These are phyloP conservation scores for Vesta saturnalis DNA, from an alignment of 2,888 invertebrate genomes.

Conservation along the genomic window DNA sequence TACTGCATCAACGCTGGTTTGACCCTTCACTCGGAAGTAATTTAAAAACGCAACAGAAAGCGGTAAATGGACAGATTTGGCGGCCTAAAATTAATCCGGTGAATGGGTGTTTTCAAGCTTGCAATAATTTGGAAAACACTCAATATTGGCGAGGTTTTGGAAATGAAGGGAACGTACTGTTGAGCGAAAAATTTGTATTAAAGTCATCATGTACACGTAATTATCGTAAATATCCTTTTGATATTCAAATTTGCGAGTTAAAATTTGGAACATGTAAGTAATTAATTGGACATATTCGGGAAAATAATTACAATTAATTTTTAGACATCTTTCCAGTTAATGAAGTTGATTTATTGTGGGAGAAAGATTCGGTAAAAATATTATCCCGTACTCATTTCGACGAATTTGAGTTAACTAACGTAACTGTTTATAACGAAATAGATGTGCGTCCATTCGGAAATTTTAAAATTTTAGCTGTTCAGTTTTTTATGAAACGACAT, in stretches of 20 bases:
- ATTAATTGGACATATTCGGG: not conserved
- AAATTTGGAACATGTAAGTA: conserved; percentile 53
- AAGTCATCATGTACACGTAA: conserved; percentile 45
- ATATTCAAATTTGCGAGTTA: conserved; percentile 49
- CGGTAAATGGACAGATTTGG: conserved; percentile 53
- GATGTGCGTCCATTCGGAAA: conserved; percentile 48
- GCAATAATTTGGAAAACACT: conserved; percentile 45
- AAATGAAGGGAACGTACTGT: conserved; percentile 48
- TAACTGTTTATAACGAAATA: conserved; percentile 40
- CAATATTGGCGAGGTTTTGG: conserved; percentile 53
- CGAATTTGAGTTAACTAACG: conserved; percentile 47
- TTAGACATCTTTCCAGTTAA: conserved; percentile 51
- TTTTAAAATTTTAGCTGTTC: conserved; percentile 45
- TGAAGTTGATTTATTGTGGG: conserved; percentile 50
- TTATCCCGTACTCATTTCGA: conserved; percentile 33
- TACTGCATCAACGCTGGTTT: conserved; percentile 51
- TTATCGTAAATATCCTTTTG: conserved; percentile 50
- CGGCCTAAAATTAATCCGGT: conserved; percentile 50
- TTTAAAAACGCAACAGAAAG: conserved; percentile 47
- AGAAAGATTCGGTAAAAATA: conserved; percentile 39
- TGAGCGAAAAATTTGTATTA: conserved; percentile 48
- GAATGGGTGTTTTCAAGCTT: conserved; percentile 39
- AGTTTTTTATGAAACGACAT: conserved; percentile 44
- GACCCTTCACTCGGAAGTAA: conserved; percentile 50
- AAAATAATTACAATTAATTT: conserved; percentile 18